phyloP scores from a whole-genome alignment of 2,888 invertebrate species.

The Acanthacorydalis orientalis region DNA sequence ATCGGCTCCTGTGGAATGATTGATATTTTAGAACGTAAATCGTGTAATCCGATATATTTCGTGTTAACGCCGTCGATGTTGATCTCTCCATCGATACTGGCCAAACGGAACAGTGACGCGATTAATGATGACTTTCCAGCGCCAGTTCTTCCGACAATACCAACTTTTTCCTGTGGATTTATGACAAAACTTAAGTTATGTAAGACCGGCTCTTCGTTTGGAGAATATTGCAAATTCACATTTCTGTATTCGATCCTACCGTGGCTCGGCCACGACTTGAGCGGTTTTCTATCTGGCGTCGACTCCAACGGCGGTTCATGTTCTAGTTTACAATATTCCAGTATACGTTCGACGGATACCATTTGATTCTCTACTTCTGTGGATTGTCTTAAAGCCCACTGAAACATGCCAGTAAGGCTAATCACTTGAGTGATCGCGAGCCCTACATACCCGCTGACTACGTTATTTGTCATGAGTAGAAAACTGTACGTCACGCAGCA shows the following conservation, averaged over 20 bases:
- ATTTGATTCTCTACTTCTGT: conserved; percentile 46
- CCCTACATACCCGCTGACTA: conserved; percentile 30
- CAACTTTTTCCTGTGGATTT: conserved; percentile 32
- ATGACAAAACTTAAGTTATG: conserved; percentile 33
- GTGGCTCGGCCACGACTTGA: conserved; percentile 40
- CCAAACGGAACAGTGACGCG: conserved; percentile 37
- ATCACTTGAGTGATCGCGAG: conserved; percentile 35
- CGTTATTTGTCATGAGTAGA: conserved; percentile 28
- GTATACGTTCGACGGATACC: conserved; percentile 47
- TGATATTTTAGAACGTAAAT: conserved; percentile 36
- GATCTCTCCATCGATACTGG: conserved; percentile 32
- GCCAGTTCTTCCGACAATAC: conserved; percentile 44
- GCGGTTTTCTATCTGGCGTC: conserved; percentile 25
- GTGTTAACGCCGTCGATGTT: conserved; percentile 34
- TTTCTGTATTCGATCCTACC: conserved; percentile 42
- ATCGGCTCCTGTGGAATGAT: conserved; percentile 54
- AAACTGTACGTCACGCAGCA: conserved; percentile 45
- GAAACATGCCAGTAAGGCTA: conserved; percentile 30
- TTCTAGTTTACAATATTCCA: conserved; percentile 40
- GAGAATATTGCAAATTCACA: conserved; percentile 43
- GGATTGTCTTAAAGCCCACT: conserved; percentile 53
- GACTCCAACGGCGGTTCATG: conserved; percentile 22
- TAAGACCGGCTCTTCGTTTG: conserved; percentile 43
- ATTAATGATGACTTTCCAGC: conserved; percentile 37
- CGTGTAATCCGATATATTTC: conserved; percentile 30